Percentiles rank a stretch among this genome's conserved stretches.
Evolutionary conservation across 2,888 invertebrate genomes (phyloP).

Genomic region (Drepana falcataria): DNA sequence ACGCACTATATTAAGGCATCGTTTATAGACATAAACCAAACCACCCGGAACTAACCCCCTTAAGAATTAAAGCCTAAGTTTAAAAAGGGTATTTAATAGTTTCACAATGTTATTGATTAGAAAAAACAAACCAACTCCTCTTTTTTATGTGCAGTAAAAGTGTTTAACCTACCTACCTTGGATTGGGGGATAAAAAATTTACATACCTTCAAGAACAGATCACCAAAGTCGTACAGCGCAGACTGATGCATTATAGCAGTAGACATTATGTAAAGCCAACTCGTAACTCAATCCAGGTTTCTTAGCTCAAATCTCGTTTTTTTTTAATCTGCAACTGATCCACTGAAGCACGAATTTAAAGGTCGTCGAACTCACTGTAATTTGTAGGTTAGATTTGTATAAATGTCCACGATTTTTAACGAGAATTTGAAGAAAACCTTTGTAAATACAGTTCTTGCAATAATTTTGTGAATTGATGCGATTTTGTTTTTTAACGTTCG

Average conservation of each 20-base stretch:
- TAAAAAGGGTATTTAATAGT: no score
- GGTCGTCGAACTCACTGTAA: constrained; percentile 69
- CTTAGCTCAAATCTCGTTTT: constrained; percentile 41
- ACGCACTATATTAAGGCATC: no score
- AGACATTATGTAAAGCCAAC: constrained; percentile 81
- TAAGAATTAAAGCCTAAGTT: no score
- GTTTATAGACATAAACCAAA: no score
- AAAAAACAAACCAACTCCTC: no score
- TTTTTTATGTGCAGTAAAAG: no score
- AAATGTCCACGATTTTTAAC: constrained; percentile 58
- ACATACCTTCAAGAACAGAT: constrained; percentile 85
- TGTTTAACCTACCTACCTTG: not conserved
- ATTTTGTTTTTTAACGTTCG: constrained; percentile 68
- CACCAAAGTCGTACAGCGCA: constrained; percentile 87
- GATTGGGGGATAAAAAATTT: constrained; percentile 11
- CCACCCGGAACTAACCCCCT: no score
- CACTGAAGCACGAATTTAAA: constrained; percentile 67
- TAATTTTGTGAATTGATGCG: constrained; percentile 60
- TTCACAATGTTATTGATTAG: no score
- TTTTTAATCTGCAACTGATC: constrained; percentile 56
- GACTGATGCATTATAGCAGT: constrained; percentile 87
- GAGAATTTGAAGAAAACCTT: constrained; percentile 62
- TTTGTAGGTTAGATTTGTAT: constrained; percentile 49
- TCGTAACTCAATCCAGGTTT: constrained; percentile 71
- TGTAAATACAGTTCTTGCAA: constrained; percentile 50